Base-by-base conservation (phyloP, 2,113 vertebrate species). In the Thamnaconus septentrionalis region DNA sequence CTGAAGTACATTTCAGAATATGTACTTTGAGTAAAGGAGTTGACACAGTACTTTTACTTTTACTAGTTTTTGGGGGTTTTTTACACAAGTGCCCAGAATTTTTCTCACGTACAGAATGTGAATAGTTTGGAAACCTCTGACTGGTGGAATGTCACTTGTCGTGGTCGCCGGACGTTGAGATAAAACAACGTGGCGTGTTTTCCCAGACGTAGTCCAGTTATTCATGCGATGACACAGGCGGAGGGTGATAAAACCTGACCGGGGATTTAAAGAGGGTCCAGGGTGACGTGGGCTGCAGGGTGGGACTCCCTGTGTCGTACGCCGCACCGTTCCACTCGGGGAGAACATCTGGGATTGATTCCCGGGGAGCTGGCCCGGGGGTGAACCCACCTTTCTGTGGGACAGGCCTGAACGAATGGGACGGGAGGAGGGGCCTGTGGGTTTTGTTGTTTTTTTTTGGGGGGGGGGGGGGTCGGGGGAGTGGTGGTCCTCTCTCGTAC, bases 271-370 rank as follows among this genome's bases (percentile, higher is more conserved):
- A 53, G 47, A 53, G 46, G 72, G 64, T 55, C 61, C 55, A 18
- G 11, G 56, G 8, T 72, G 75, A 82, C 68, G 55, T 80, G 9
- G 62, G 63, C 53, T n/a, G 61, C 45, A 64, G 72, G 73, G 76
- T 49, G 77, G 64, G 72, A 71, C 46, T 39, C 40, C 10, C 53
- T 43, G 40, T 53, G 64, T 66, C n/a, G 5, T 55, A 58, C 9
- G 52, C 41, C 53, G 18, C 18, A 2, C 18, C 2, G 18, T 31
- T 31, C 43, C 45, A 71, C 56, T 65, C 58, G 64, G 71, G 66
- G 64, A 53, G 31, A 73, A 85, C 85, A 88, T 87, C 82, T 89
- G 87, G 70, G 59, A 18, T 55, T 83, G 76, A 86, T 89, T 89
- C 74, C 76, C 53, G 4, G 45, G 64, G 69, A 81, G 75, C 50